phyloP scores from a whole-genome alignment of 2,113 vertebrate genomes.

The Eurystomus gularis region DNA sequence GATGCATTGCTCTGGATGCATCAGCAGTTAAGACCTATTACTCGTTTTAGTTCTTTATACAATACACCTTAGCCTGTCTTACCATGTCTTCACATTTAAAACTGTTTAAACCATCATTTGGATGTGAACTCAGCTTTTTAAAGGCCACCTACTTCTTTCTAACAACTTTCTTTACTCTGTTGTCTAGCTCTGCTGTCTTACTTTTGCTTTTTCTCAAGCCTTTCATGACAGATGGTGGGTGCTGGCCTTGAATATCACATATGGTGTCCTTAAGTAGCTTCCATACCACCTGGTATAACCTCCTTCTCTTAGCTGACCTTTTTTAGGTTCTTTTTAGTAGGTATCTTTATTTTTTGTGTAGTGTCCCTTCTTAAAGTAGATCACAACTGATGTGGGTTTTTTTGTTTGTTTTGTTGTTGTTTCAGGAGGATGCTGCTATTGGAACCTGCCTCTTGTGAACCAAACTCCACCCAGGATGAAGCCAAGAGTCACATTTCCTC shows the following conservation, averaged over 20 bases:
- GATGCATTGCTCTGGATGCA: neutral
- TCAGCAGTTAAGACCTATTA: neutral
- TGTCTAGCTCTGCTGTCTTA: neutral
- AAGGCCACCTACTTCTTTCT: neutral
- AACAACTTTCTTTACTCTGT: neutral
- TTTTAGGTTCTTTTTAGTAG: neutral
- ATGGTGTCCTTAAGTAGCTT: constrained; percentile 26
- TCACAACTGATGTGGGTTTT: neutral
- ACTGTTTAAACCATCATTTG: neutral
- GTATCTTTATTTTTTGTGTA: neutral
- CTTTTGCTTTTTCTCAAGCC: neutral
- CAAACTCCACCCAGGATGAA: neutral
- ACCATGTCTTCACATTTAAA: neutral
- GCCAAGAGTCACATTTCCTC: neutral
- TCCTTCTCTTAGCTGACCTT: neutral
- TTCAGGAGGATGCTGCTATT: neutral
- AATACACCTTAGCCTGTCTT: neutral
- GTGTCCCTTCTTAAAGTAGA: neutral
- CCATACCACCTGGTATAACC: neutral
- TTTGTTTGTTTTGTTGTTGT: neutral
- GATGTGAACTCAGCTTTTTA: neutral
- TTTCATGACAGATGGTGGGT: neutral
- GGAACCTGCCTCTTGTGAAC: neutral
- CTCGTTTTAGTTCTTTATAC: neutral
- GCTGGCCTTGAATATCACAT: constrained; percentile 15